A percentile compares a stretch with the other conserved stretches of the same genome.
Conservation (phyloP, 2,888 invertebrate species). For the Resseliella maxima region DNA sequence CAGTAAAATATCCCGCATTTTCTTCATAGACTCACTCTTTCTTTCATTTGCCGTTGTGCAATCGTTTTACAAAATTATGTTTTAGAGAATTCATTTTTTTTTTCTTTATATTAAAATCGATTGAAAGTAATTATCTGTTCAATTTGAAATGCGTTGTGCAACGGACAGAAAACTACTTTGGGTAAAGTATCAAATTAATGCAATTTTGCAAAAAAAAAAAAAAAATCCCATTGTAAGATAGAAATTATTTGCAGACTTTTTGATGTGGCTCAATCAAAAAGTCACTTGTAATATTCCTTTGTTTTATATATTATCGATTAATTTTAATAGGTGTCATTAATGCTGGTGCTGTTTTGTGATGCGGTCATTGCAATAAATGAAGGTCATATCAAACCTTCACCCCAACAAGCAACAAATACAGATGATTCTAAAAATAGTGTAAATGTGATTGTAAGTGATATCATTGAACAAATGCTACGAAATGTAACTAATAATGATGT, state of each 20-base stretch:
- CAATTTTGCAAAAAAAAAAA: background rate
- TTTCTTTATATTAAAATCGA: background rate
- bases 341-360: background rate
- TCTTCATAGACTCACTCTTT: too few species aligned
- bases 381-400: background rate
- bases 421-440: too few species aligned
- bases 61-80: too few species aligned
- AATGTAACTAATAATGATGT: background rate
- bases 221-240: too few species aligned
- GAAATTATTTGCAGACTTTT: too few species aligned
- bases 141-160: background rate
- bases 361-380: background rate
- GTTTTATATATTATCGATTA: background rate
- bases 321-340: background rate
- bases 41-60: background rate
- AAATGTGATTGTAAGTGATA: background rate
- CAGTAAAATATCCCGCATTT: too few species aligned
- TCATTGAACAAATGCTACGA: background rate
- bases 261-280: background rate
- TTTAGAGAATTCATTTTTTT: background rate
- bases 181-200: background rate
- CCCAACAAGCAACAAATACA: too few species aligned
- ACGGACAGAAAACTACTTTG: background rate
- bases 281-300: constrained; percentile 1
- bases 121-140: background rate